Conservation (phyloP, 2,797 vertebrate genomes). For the Liparis tanakae region DNA sequence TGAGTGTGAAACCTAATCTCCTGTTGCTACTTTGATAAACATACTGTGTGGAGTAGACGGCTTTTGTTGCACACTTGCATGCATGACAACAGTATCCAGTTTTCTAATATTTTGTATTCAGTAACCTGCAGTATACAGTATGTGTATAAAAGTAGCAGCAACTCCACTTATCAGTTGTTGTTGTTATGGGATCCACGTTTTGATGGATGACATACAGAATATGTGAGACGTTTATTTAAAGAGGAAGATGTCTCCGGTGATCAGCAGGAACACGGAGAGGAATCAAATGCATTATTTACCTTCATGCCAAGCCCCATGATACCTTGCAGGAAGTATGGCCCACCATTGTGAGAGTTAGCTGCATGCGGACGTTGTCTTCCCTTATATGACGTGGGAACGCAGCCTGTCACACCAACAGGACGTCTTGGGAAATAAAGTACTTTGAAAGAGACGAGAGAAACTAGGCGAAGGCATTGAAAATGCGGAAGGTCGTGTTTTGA, state of each 20-base stretch:
- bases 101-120: constrained; percentile 66
- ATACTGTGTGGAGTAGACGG: constrained; percentile 65
- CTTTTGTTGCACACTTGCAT: constrained; percentile 73
- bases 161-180: constrained; percentile 38
- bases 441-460: neutral
- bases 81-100: constrained; percentile 59
- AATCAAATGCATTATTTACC: constrained; percentile 12
- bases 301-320: neutral
- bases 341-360: neutral
- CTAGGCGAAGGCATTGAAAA: too few relatives aligned
- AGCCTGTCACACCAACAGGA: neutral
- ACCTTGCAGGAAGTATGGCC: constrained; percentile 3
- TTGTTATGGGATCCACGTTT: constrained; percentile 50
- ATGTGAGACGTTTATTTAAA: constrained; percentile 39
- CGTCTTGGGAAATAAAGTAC: neutral
- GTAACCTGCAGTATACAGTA: constrained; percentile 65
- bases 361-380: neutral
- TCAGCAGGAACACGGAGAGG: constrained; percentile 25
- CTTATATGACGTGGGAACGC: neutral
- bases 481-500: too few relatives aligned
- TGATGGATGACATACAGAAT: constrained; percentile 38
- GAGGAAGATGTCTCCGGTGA: constrained; percentile 24
- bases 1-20: constrained; percentile 30
- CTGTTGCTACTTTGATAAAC: constrained; percentile 78
- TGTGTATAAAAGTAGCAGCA: constrained; percentile 75